These are phyloP conservation scores for Thrips palmi DNA, from an alignment of 1,140 invertebrate genomes.

Conservation along the genomic window DNA sequence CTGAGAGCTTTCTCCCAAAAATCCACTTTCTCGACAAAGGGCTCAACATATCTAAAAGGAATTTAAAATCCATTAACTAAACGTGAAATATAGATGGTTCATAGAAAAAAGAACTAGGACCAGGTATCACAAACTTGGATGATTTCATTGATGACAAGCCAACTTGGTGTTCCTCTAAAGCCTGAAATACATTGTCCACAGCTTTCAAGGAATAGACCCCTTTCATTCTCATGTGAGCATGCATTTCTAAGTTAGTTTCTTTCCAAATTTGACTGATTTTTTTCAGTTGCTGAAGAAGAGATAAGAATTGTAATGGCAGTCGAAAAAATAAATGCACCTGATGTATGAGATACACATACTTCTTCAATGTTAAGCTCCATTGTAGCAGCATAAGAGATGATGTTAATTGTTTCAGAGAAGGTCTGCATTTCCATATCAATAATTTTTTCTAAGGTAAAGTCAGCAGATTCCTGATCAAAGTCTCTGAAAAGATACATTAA, in stretches of 20 bases:
- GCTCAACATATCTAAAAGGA: constrained; percentile 51
- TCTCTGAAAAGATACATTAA: constrained; percentile 24
- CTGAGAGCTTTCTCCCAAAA: constrained; percentile 66
- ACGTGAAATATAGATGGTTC: not conserved
- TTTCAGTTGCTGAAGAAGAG: constrained; percentile 34
- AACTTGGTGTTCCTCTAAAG: constrained; percentile 53
- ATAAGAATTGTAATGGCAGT: not conserved
- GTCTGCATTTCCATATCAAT: constrained; percentile 59
- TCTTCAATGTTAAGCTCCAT: constrained; percentile 69
- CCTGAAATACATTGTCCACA: constrained; percentile 50
- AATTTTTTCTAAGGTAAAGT: constrained; percentile 61
- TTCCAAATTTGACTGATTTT: constrained; percentile 51
- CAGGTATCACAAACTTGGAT: constrained; percentile 27
- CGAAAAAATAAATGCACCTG: constrained; percentile 1
- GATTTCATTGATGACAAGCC: constrained; percentile 66
- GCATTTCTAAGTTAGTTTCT: constrained; percentile 45
- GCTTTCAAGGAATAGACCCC: constrained; percentile 35
- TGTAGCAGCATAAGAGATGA: constrained; percentile 63
- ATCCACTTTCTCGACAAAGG: constrained; percentile 58
- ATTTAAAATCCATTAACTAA: constrained; percentile 9
- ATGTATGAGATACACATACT: constrained; percentile 18
- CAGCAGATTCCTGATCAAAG: constrained; percentile 55
- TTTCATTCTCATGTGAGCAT: constrained; percentile 43
- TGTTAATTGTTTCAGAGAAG: constrained; percentile 56
- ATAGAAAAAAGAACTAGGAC: not conserved